Percentiles rank a stretch among this genome's conserved stretches.
These are phyloP conservation scores for Rhagonycha lutea DNA, from an alignment of 2,888 invertebrate species.

Conservation along the genomic window DNA sequence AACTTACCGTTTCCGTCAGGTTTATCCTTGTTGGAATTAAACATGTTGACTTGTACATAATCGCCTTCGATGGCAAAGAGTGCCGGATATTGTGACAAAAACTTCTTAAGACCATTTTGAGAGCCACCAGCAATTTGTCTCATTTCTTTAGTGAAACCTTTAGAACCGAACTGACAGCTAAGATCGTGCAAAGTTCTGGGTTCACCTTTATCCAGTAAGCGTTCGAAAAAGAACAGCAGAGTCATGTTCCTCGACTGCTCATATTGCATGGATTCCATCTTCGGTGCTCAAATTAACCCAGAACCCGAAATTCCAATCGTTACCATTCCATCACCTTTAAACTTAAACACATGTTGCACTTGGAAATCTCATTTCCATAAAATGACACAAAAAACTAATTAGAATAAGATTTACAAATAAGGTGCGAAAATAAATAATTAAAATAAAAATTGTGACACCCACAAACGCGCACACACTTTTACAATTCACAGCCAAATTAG, in stretches of 20 bases:
- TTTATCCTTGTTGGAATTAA: conserved; percentile 68
- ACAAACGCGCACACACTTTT: not conserved
- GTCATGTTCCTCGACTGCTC: conserved; percentile 94
- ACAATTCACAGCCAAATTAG: not conserved
- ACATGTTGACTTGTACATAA: conserved; percentile 83
- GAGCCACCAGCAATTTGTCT: conserved; percentile 93
- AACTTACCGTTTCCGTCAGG: conserved; percentile 13
- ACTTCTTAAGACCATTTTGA: conserved; percentile 95
- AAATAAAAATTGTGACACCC: not conserved
- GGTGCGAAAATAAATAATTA: not conserved
- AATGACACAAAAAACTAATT: not conserved
- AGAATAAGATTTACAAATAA: not conserved
- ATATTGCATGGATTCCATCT: conserved; percentile 93
- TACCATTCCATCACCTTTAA: not conserved
- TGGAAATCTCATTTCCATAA: not conserved
- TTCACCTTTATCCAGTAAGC: conserved; percentile 94
- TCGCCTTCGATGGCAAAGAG: conserved; percentile 95
- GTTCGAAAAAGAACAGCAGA: conserved; percentile 96
- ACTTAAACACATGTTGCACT: not conserved
- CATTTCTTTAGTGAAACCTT: conserved; percentile 99
- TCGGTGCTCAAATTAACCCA: conserved; percentile 20
- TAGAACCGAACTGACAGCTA: conserved; percentile 98
- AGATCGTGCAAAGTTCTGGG: conserved; percentile 96
- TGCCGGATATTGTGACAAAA: conserved; percentile 94
- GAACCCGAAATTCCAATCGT: not conserved